Evolutionary conservation across 2,888 invertebrate genomes (phyloP).

Genomic region (Pinctada fucata): DNA sequence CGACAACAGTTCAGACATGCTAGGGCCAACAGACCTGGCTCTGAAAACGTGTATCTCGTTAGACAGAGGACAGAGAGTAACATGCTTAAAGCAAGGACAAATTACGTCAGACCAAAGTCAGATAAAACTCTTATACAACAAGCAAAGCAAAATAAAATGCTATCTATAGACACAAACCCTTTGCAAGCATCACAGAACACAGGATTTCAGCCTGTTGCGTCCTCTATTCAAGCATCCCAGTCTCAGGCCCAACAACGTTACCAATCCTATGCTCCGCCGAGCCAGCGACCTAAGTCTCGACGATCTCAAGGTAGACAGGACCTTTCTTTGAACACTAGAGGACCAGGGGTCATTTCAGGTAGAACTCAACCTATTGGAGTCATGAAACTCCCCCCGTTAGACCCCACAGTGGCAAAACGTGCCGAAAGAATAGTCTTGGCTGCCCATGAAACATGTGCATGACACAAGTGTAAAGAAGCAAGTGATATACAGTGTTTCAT

Average conservation of each 20-base stretch:
- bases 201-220: slow-evolving; percentile 22
- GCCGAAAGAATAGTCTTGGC: slow-evolving; percentile 36
- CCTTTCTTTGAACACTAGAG: slow-evolving; percentile 9
- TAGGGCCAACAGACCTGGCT: slow-evolving; percentile 32
- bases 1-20: slow-evolving; percentile 33
- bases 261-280: slow-evolving; percentile 8
- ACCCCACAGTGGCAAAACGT: slow-evolving; percentile 34
- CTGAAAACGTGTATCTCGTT: slow-evolving; percentile 43
- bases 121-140: slow-evolving; percentile 35
- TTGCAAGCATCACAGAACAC: slow-evolving; percentile 26
- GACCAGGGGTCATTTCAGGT: slow-evolving; percentile 19
- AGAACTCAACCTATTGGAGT: slow-evolving; percentile 33
- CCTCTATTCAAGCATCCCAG: slow-evolving; percentile 27
- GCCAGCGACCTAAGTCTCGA: slow-evolving; percentile 34
- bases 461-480: background rate
- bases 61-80: slow-evolving; percentile 36
- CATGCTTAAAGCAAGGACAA: slow-evolving; percentile 20
- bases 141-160: slow-evolving; percentile 26
- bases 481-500: background rate
- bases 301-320: slow-evolving; percentile 24
- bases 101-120: slow-evolving; percentile 33
- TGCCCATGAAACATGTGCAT: slow-evolving; percentile 39
- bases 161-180: slow-evolving; percentile 39
- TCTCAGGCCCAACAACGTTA: slow-evolving; percentile 21
- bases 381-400: slow-evolving; percentile 42